A percentile compares a stretch with the other conserved stretches of the same genome.
These are phyloP conservation scores for Sinocyclocheilus maitianheensis DNA, from an alignment of 2,113 vertebrate species.

Conservation along the genomic window DNA sequence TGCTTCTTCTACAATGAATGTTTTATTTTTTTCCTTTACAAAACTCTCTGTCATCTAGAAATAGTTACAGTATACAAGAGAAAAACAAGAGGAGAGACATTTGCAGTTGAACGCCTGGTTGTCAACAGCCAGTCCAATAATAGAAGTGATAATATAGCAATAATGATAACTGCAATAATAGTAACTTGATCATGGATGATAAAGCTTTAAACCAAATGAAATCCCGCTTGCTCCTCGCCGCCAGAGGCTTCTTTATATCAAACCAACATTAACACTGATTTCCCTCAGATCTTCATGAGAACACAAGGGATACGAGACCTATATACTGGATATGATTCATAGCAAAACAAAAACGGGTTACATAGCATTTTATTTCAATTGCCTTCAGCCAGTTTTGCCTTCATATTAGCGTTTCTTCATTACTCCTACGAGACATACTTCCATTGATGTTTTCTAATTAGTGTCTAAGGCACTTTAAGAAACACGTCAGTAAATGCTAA, in stretches of 20 bases:
- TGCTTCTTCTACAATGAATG: slow-evolving; percentile 86
- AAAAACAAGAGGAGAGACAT: slow-evolving; percentile 71
- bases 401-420: slow-evolving; percentile 47
- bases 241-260: slow-evolving; percentile 68
- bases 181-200: slow-evolving; percentile 80
- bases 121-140: slow-evolving; percentile 87
- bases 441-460: slow-evolving; percentile 81
- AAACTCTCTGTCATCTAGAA: slow-evolving; percentile 90
- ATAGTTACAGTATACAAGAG: slow-evolving; percentile 88
- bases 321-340: slow-evolving; percentile 74
- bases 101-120: slow-evolving; percentile 87
- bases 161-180: slow-evolving; percentile 57
- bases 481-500: slow-evolving; percentile 75
- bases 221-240: slow-evolving; percentile 65
- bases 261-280: slow-evolving; percentile 79
- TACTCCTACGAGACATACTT: slow-evolving; percentile 14
- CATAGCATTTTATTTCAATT: slow-evolving; percentile 46
- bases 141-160: slow-evolving; percentile 63
- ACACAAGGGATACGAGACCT: slow-evolving; percentile 78
- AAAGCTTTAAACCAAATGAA: slow-evolving; percentile 92
- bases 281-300: slow-evolving; percentile 72
- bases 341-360: slow-evolving; percentile 65
- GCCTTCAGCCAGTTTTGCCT: slow-evolving; percentile 45
- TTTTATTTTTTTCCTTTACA: slow-evolving; percentile 97
- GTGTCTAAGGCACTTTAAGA: slow-evolving; percentile 96